A percentile compares a stretch with the other conserved stretches of the same genome.
Evolutionary conservation across 2,113 vertebrate species (phyloP).

Genomic region (Willisornis vidua): DNA sequence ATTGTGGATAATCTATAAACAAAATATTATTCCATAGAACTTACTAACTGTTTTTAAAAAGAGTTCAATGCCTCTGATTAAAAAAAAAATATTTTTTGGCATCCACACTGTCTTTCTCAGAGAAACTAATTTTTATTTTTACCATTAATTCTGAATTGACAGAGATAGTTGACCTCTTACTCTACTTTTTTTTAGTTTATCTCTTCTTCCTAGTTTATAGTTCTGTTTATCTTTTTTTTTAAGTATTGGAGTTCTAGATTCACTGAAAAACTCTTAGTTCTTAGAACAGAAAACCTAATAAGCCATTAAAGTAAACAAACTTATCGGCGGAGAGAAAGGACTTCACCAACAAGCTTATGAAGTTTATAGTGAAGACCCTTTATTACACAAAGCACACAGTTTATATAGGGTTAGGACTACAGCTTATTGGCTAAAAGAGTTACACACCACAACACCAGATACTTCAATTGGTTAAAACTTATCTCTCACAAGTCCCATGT

Average conservation of each 20-base stretch:
- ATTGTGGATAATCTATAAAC: neutral
- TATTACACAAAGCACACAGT: no score
- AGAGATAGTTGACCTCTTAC: neutral
- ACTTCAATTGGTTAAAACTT: no score
- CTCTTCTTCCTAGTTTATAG: neutral
- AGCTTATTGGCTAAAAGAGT: no score
- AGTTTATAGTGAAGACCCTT: no score
- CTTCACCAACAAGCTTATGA: no score
- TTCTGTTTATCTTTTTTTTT: neutral
- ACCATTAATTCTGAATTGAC: neutral
- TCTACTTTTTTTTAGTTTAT: neutral
- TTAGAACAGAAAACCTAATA: neutral
- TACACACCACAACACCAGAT: no score
- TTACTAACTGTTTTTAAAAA: neutral
- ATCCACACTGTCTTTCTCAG: neutral
- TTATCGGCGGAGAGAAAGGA: no score
- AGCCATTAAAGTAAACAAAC: no score
- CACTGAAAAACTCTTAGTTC: neutral
- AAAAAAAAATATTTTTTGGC: neutral
- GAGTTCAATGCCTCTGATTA: neutral
- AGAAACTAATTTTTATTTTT: neutral
- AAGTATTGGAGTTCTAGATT: neutral
- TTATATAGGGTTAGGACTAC: no score
- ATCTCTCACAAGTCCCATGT: no score
- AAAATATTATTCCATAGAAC: neutral